Evolutionary conservation across 2,797 vertebrate species (phyloP).

Genomic region (Sebastes baramenuke): DNA sequence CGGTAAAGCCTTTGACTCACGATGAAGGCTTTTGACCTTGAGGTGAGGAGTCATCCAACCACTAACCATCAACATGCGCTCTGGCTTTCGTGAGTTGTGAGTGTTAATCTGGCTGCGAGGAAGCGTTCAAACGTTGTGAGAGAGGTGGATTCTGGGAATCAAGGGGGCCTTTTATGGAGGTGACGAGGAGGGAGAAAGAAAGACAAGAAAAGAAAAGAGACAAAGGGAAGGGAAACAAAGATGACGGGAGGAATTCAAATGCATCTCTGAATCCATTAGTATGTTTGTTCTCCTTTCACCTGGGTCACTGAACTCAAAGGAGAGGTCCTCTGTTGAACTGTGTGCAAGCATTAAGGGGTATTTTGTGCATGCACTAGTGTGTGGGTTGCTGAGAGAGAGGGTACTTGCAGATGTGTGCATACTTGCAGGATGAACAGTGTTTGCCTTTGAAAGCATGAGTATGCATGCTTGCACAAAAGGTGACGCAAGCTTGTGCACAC

Average conservation of each 20-base stretch:
- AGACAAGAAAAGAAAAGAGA: slow-evolving; percentile 26
- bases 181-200: slow-evolving; percentile 32
- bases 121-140: slow-evolving; percentile 44
- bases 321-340: slow-evolving; percentile 29
- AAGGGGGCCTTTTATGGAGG: slow-evolving; percentile 21
- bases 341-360: not conserved
- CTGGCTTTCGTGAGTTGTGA: slow-evolving; percentile 17
- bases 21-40: slow-evolving; percentile 50
- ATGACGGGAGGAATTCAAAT: slow-evolving; percentile 59
- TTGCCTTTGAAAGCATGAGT: slow-evolving; percentile 51
- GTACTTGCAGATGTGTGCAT: slow-evolving; percentile 52
- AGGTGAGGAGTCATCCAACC: slow-evolving; percentile 58
- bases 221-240: slow-evolving; percentile 60
- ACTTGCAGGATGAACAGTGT: slow-evolving; percentile 48
- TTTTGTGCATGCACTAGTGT: not conserved
- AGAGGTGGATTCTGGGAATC: slow-evolving; percentile 65
- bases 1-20: slow-evolving; percentile 32
- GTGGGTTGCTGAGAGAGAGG: not conserved
- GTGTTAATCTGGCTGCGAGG: slow-evolving; percentile 38
- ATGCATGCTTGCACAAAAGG: slow-evolving; percentile 65
- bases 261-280: slow-evolving; percentile 72
- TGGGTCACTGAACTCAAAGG: slow-evolving; percentile 69
- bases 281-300: slow-evolving; percentile 71
- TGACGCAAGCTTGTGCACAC: slow-evolving; percentile 55
- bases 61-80: slow-evolving; percentile 33